Evolutionary conservation across 2,888 invertebrate species (phyloP), one percentile per base, ranked within the genome.

Genomic region (Dascillus cervinus): DNA sequence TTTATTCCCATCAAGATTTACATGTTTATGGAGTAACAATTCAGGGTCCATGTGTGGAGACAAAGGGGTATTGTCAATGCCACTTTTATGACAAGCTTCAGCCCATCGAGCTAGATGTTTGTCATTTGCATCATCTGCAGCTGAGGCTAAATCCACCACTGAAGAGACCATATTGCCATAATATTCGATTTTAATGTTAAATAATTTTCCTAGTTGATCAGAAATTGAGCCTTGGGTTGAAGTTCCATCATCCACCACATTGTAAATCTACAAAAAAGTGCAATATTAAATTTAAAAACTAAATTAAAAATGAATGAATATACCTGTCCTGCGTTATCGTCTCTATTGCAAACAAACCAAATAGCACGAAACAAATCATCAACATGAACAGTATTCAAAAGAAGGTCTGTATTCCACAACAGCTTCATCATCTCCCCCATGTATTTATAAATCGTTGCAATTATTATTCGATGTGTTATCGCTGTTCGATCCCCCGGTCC

Each of bases 81-180:
- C 70, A 61, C 86, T 80, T 41, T 69, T 67, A 41, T 79, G 73
- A 58, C 92, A 92, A 13, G 86, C 77, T 55, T 84, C 83, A 1
- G 90, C 90, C 94, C 94, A 94, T 10, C 91, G 90, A 1, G 76
- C 78, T 67, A 92, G 75, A 62, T 94, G 94, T 59, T 91, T 91
- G 64, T 94, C 92, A 62, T 94, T 94, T 1, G 89, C 88, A 53
- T 92, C 90, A 49, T 90, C 89, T 0, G 88, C 83, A 3, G 88
- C 81, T 4, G 77, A 75, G 1, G 73, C 73, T 66, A 89, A 77
- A 66, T 90, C 89, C 9, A 88, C 85, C 41, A 91, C 58, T 22
- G 81, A 81, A 11, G 90, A 88, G 44, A 89, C 71, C 4, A 86
- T 71, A 11, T 80, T 79, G 9, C 91, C 91, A 63, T 86, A 84